Conservation (phyloP, 2,888 invertebrate genomes). For the Patella ulyssiponensis region DNA sequence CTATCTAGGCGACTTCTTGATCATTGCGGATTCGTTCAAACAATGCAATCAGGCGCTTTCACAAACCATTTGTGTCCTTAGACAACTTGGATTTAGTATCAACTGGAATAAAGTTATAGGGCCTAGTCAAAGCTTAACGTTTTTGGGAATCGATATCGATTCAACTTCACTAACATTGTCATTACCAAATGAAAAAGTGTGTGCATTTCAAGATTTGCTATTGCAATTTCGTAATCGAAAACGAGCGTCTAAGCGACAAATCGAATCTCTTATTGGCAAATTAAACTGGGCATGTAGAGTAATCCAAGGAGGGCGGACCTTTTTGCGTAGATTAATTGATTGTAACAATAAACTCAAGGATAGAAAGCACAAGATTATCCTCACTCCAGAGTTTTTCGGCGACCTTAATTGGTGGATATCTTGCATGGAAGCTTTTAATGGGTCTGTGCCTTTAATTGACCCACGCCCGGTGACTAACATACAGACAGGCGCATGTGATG, state of each 20-base stretch:
- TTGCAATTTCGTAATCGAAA: background rate
- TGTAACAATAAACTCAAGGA: background rate
- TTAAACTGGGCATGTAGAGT: conserved; percentile 3
- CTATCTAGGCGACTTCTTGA: conserved; percentile 11
- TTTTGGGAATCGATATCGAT: conserved; percentile 3
- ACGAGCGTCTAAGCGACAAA: conserved; percentile 10
- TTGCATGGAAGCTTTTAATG: no score
- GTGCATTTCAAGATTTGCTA: background rate
- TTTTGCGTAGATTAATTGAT: background rate
- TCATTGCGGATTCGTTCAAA: conserved; percentile 1
- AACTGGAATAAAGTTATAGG: conserved; percentile 2
- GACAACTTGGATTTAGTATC: conserved; percentile 13
- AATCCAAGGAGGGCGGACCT: background rate
- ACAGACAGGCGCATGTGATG: no score
- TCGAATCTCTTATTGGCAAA: conserved; percentile 16
- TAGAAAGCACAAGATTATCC: background rate
- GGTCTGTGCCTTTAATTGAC: no score
- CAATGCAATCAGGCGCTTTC: background rate
- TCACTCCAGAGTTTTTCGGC: no score
- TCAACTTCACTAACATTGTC: conserved; percentile 7
- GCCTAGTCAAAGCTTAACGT: conserved; percentile 1
- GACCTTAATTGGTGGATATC: no score
- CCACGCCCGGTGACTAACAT: no score
- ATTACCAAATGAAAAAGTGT: background rate
- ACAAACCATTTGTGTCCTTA: background rate